Conservation (phyloP, 2,888 invertebrate species). For the Monochamus alternatus region DNA sequence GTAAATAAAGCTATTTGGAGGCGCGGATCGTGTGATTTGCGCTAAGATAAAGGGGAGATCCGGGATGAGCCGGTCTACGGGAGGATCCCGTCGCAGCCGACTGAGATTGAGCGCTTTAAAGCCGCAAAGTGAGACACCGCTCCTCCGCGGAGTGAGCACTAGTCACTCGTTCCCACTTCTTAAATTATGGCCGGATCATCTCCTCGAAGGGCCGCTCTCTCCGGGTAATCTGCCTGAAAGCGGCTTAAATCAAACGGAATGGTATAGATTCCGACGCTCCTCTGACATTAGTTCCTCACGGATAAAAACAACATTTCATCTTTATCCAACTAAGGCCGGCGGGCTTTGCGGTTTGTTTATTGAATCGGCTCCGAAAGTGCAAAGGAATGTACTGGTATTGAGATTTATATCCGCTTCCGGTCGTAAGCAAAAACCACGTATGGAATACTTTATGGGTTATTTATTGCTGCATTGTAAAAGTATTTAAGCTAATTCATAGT, state of each 20-base stretch:
- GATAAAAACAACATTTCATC: conserved; percentile 56
- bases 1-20: conserved; percentile 66
- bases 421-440: neutral
- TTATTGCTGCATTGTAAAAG: neutral
- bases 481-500: too few relatives aligned
- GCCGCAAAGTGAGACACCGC: conserved; percentile 60
- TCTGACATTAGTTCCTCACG: conserved; percentile 54
- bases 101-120: conserved; percentile 63
- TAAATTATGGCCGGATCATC: conserved; percentile 61
- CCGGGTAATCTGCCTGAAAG: conserved; percentile 64
- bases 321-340: conserved; percentile 44
- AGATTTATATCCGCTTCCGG: conserved; percentile 8
- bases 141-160: conserved; percentile 43
- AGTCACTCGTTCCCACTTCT: conserved; percentile 56
- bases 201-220: conserved; percentile 56
- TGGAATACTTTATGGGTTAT: neutral
- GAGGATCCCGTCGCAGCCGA: conserved; percentile 52
- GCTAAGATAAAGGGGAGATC: conserved; percentile 60
- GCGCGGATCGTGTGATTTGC: conserved; percentile 64
- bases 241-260: conserved; percentile 64
- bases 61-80: conserved; percentile 52
- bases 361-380: conserved; percentile 13
- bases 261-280: conserved; percentile 54
- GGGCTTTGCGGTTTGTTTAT: conserved; percentile 30
- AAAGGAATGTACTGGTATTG: conserved; percentile 4